Evolutionary conservation across 2,888 invertebrate genomes (phyloP).

Genomic region (Drosophila mulleri): DNA sequence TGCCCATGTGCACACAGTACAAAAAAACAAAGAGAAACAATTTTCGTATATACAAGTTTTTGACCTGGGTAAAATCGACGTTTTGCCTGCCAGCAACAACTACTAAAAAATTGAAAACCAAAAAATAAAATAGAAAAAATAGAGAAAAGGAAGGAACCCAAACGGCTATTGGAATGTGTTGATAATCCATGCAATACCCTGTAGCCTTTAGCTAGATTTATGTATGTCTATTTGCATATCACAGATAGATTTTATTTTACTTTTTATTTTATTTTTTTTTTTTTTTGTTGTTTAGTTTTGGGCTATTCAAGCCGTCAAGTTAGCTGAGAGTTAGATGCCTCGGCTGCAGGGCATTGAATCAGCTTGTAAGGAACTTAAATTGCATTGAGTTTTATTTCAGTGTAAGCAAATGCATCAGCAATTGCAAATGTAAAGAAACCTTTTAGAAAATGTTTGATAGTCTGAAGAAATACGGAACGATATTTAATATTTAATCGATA

Average conservation of each 20-base stretch:
- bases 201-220: constrained; percentile 48
- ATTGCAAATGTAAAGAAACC: background rate
- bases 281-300: background rate
- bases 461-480: too few relatives aligned
- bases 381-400: constrained; percentile 7
- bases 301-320: constrained; percentile 6
- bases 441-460: too few relatives aligned
- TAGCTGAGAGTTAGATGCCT: constrained; percentile 24
- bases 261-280: too few relatives aligned
- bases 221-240: constrained; percentile 55
- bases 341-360: constrained; percentile 24
- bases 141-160: background rate
- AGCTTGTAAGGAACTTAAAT: constrained; percentile 12
- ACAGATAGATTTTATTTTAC: constrained; percentile 27
- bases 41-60: constrained; percentile 39
- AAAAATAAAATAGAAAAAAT: background rate
- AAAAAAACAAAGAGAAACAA: constrained; percentile 15
- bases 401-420: background rate
- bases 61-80: constrained; percentile 67
- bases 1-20: constrained; percentile 64
- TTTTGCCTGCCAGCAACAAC: constrained; percentile 69
- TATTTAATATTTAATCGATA: too few relatives aligned
- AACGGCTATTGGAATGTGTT: constrained; percentile 50
- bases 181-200: constrained; percentile 63
- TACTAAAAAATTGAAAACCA: constrained; percentile 51